Conservation (phyloP, 30 jellyfish, hydroid and myxozoan genomes). For the Phacellophora camtschatica region DNA sequence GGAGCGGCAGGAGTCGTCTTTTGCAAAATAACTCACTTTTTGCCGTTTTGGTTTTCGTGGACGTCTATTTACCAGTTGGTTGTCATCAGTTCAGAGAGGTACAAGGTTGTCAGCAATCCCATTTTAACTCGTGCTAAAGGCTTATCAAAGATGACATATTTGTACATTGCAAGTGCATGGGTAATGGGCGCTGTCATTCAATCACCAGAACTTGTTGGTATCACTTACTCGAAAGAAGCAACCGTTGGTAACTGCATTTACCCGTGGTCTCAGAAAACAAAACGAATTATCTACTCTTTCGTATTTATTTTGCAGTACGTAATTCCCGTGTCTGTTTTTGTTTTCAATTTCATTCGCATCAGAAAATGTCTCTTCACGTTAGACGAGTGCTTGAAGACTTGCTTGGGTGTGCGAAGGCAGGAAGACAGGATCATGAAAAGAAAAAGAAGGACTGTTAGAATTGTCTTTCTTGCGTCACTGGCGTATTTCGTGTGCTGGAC, state of each 20-base stretch:
- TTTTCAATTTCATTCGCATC: slow-evolving; percentile 44
- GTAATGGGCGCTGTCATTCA: slow-evolving; percentile 2
- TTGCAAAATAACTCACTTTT: slow-evolving; percentile 21
- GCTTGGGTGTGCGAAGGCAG: slow-evolving; percentile 15
- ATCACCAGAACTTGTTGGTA: slow-evolving; percentile 56
- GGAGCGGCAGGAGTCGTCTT: slow-evolving; percentile 15
- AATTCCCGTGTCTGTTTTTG: slow-evolving; percentile 54
- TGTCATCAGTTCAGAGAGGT: slow-evolving; percentile 60
- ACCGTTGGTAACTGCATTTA: slow-evolving; percentile 58
- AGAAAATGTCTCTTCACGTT: slow-evolving; percentile 7
- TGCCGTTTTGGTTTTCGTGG: slow-evolving; percentile 55
- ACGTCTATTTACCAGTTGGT: slow-evolving; percentile 58
- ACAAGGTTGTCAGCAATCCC: slow-evolving; percentile 49
- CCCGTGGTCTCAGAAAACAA: background rate
- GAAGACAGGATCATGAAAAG: background rate
- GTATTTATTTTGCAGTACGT: slow-evolving; percentile 37
- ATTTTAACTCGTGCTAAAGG: background rate
- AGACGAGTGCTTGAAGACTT: slow-evolving; percentile 1
- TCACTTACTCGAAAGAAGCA: background rate
- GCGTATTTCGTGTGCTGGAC: slow-evolving; percentile 86
- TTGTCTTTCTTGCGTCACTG: slow-evolving; percentile 16
- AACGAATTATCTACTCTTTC: slow-evolving; percentile 34
- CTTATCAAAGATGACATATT: background rate
- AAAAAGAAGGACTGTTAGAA: slow-evolving; percentile 52
- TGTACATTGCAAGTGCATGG: slow-evolving; percentile 5